phyloP scores from a whole-genome alignment of 2,888 invertebrate species.

The Nineta flava region DNA sequence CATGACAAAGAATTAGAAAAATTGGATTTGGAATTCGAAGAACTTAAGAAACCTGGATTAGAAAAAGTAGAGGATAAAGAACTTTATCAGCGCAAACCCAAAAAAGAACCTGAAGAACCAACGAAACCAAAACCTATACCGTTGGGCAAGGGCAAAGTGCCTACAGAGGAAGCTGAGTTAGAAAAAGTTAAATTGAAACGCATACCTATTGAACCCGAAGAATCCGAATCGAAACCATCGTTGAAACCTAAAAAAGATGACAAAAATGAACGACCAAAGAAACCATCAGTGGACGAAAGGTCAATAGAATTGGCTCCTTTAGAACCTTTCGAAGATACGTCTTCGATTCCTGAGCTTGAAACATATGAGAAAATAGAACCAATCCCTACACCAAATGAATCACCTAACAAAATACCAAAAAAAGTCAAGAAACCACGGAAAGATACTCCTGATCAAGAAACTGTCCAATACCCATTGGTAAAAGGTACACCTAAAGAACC shows the following conservation, averaged over 20 bases:
- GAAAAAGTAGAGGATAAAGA: constrained; percentile 23
- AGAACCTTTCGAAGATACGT: constrained; percentile 14
- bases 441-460: constrained; percentile 25
- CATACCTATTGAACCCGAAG: constrained; percentile 22
- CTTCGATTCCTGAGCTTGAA: constrained; percentile 12
- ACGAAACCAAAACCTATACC: constrained; percentile 18
- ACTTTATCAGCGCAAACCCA: constrained; percentile 9
- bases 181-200: constrained; percentile 23
- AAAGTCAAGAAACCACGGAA: constrained; percentile 20
- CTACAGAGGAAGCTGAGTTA: constrained; percentile 20
- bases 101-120: constrained; percentile 16
- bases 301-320: constrained; percentile 14
- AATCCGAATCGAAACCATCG: constrained; percentile 10
- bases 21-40: constrained; percentile 26
- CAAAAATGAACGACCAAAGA: constrained; percentile 11
- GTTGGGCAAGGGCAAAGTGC: constrained; percentile 22
- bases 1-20: constrained; percentile 16
- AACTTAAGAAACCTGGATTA: constrained; percentile 24
- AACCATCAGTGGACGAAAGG: constrained; percentile 14
- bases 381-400: constrained; percentile 19
- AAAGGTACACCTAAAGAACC: constrained; percentile 23
- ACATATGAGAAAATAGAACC: constrained; percentile 12
- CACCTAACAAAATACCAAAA: constrained; percentile 15
- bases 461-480: constrained; percentile 26
- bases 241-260: constrained; percentile 6